Evolutionary conservation across 2,113 vertebrate genomes (phyloP), one percentile per base, ranked within the genome.

Genomic region (Arizona elegans): DNA sequence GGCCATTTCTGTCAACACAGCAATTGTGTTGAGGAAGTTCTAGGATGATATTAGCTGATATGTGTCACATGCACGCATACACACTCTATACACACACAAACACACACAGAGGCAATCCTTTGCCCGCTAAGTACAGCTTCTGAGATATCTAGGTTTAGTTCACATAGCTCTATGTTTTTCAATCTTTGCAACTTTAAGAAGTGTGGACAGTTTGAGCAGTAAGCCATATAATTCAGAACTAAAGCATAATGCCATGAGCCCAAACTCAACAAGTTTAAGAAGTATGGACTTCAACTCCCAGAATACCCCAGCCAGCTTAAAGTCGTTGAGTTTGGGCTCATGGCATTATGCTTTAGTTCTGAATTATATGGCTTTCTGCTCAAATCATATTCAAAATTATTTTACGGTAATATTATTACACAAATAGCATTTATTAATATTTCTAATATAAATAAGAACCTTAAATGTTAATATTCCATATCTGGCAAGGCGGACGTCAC

Each of bases 1-100:
- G 96, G 95, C 93, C 95, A 93, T 93, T 93, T 97, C 97, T 95
- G 96, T 93, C 12, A 95, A 96, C 92, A 94, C 96, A 96, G 95
- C 95, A 96, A 96, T 96, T 96, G 54, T 95, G 94, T 96, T 96
- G 95, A 95, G 96, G 70, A 97, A 96, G 95, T 96, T 97, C 94
- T 95, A 19, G 94, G 95, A 95, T 96, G 95, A 95, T 94, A 47
- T 94, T 95, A 95, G 95, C 94, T 96, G 95, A 97, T 95, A 96
- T 53, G 53, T 93, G n/a, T 2, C 5, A 33, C n/a, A 8, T 7
- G 15, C 29, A 75, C 2, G 2, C 29, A n/a, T 3, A n/a, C 12
- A 1, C 11, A n/a, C 12, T 13, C 11, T 93, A 29, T 5, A n/a
- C 10, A 11, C 12, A 13, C 11, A 5, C 29, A 70, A 29, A 29